These are phyloP conservation scores for Drosophila truncata DNA, from an alignment of 1,140 invertebrate species.

Conservation along the genomic window DNA sequence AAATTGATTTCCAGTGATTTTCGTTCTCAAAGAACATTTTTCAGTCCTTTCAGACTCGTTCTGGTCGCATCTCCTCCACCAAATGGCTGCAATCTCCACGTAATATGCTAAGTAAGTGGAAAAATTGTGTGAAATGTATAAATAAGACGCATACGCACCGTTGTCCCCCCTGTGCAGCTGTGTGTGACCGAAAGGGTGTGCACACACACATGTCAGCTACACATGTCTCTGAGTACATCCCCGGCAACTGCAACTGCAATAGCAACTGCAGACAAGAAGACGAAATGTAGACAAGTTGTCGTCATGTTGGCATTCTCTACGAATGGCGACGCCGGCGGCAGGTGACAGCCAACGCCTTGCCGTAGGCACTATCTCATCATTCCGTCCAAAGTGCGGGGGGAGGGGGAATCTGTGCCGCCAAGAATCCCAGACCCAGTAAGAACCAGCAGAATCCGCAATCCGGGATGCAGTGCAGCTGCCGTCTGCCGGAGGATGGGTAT, in stretches of 20 bases:
- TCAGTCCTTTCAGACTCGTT: not conserved
- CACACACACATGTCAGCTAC: conserved; percentile 39
- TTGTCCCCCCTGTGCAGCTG: conserved; percentile 22
- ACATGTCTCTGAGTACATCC: conserved; percentile 46
- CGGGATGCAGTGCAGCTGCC: conserved; percentile 26
- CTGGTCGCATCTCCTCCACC: not conserved
- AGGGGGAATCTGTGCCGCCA: conserved; percentile 21
- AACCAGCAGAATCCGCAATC: conserved; percentile 4
- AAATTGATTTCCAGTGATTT: not conserved
- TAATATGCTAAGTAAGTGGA: conserved; percentile 82
- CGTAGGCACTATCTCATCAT: conserved; percentile 44
- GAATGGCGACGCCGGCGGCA: conserved; percentile 65
- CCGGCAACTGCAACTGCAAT: conserved; percentile 20
- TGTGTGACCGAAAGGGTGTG: conserved; percentile 11
- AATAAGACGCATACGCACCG: conserved; percentile 49
- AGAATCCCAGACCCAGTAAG: conserved; percentile 35
- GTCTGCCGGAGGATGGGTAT: not conserved
- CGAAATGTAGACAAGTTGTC: conserved; percentile 80
- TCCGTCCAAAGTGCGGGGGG: conserved; percentile 1
- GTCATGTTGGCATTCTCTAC: conserved; percentile 73
- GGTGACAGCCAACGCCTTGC: conserved; percentile 71
- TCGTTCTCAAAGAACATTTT: not conserved
- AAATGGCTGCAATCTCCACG: conserved; percentile 15
- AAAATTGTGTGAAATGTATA: conserved; percentile 66
- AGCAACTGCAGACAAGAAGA: conserved; percentile 62